Evolutionary conservation across 2,113 vertebrate species (phyloP), one percentile per base, ranked within the genome.

Genomic region (Hippocampus guttulatus): DNA sequence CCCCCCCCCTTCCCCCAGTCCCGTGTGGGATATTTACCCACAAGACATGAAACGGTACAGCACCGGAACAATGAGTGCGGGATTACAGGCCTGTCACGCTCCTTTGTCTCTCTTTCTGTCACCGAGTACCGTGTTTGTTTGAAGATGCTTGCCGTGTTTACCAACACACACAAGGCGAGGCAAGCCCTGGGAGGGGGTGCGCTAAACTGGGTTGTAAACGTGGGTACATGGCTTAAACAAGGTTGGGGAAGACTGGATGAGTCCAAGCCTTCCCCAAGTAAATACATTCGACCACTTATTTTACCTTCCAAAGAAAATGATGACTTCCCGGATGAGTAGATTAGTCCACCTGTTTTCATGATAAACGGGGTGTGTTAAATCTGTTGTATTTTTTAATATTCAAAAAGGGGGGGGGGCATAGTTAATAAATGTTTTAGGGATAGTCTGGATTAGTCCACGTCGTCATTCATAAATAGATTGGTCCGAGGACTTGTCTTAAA

Each of bases 121-220:
- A 93, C 91, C 94, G 95, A 95, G 95, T 93, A 92, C 82, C 84
- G 91, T 94, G 95, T 96, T 96, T 97, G 95, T 96, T 98, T 97
- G 95, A 95, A 93, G 94, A 96, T 93, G 83, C 87, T 71, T 43
- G 52, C 84, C 93, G 92, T 95, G 94, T 95, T 95, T 95, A 61
- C 27, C 58, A 16, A 58, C 58, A 33, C 27, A 30, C 27, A 30
- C 27, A 18, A 61, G 14, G 57, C 25, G 14, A 58, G 14, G 58
- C 58, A 16, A 61, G 27, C 14, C 15, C 58, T 33, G 58, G 58
- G 7, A 33, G 58, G 58, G 58, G 25, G 58, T 61, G 27, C 58
- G 27, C 58, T 33, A 33, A 61, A 61, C 15, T 3, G 30, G 14
- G 27, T 30, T 61, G 6, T 33, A 61, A 61, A 61, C 8, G 58